Evolutionary conservation across 1,140 invertebrate genomes (phyloP).

Genomic region (Gonioctena quinquepunctata): DNA sequence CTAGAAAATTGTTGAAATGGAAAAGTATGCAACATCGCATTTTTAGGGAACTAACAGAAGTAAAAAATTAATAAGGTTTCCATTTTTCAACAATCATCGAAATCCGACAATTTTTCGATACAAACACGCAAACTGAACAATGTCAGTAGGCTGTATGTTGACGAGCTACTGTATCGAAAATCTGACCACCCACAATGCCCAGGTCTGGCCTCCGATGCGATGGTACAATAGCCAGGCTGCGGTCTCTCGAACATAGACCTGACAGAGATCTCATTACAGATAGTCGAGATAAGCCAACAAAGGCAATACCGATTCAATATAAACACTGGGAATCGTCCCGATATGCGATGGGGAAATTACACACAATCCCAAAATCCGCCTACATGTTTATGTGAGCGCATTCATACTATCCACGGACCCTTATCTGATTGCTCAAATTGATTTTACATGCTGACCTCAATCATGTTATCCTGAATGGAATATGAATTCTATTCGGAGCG

Average conservation of each 20-base stretch:
- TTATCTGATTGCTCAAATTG: constrained; percentile 49
- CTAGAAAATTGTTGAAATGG: not conserved
- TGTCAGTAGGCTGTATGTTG: constrained; percentile 14
- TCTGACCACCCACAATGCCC: constrained; percentile 36
- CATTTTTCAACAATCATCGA: not conserved
- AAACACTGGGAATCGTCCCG: constrained; percentile 48
- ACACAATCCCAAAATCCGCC: constrained; percentile 52
- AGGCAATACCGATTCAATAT: constrained; percentile 53
- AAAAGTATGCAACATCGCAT: too few relatives aligned
- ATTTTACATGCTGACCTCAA: constrained; percentile 50
- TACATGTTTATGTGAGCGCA: constrained; percentile 48
- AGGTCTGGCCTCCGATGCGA: not conserved
- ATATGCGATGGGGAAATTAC: constrained; percentile 52
- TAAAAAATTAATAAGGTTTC: too few relatives aligned
- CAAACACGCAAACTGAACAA: not conserved
- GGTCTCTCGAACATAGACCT: constrained; percentile 43
- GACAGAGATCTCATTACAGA: constrained; percentile 53
- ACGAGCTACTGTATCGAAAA: constrained; percentile 18
- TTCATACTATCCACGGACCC: constrained; percentile 27
- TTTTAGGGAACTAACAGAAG: too few relatives aligned
- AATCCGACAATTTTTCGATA: not conserved
- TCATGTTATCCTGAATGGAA: constrained; percentile 28
- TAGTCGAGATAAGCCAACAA: constrained; percentile 52
- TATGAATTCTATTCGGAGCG: constrained; percentile 2
- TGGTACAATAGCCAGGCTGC: constrained; percentile 26